A percentile compares a stretch with the other conserved stretches of the same genome.
These are phyloP conservation scores for Prochilodus magdalenae DNA, from an alignment of 2,113 vertebrate species.

Conservation along the genomic window DNA sequence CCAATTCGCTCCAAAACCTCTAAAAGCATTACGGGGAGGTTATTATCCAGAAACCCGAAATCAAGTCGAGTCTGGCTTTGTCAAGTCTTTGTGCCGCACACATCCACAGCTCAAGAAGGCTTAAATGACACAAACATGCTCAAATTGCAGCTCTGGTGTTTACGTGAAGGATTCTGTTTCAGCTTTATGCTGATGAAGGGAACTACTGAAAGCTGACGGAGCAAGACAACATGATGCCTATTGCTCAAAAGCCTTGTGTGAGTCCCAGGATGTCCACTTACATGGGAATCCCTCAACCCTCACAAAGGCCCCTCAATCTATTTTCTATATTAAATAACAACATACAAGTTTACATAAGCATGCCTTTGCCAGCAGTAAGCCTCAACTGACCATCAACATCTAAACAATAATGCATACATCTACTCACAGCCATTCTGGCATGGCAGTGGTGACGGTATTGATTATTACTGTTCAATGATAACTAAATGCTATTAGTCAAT, in stretches of 20 bases:
- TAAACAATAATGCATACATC: slow-evolving; percentile 24
- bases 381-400: background rate
- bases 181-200: background rate
- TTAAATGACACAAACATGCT: background rate
- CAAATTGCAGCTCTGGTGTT: background rate
- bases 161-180: background rate
- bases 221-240: background rate
- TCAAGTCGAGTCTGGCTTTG: background rate
- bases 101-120: background rate
- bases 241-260: background rate
- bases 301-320: background rate
- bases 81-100: background rate
- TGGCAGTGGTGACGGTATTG: background rate
- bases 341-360: background rate
- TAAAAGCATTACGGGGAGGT: too few species aligned
- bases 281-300: too few species aligned
- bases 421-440: slow-evolving; percentile 6
- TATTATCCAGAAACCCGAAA: background rate
- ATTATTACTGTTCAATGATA: background rate
- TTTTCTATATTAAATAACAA: background rate
- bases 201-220: background rate
- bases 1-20: background rate
- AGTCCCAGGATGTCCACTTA: too few species aligned
- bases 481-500: background rate
- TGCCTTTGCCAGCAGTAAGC: background rate